These are phyloP conservation scores for Orestias chungarensis DNA, from an alignment of 2,797 vertebrate species.

Conservation along the genomic window DNA sequence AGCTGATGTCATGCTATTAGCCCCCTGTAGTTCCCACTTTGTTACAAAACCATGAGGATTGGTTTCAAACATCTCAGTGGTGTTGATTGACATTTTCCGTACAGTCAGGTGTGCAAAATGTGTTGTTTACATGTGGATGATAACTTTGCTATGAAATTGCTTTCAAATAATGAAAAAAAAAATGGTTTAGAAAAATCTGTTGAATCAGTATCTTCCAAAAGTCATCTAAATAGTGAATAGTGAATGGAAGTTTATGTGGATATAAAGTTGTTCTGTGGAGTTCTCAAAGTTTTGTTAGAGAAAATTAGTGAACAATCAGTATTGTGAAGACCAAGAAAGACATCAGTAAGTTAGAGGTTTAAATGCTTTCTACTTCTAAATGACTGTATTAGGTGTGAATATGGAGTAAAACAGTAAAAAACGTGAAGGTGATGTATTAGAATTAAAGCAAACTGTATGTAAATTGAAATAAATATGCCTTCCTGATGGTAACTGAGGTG, in stretches of 20 bases:
- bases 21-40: constrained; percentile 39
- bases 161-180: background rate
- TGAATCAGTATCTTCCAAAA: background rate
- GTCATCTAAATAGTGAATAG: background rate
- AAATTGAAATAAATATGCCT: no score
- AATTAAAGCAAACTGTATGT: no score
- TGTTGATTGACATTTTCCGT: constrained; percentile 43
- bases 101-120: constrained; percentile 22
- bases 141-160: background rate
- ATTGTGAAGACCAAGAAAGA: background rate
- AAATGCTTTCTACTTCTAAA: background rate
- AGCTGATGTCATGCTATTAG: constrained; percentile 34
- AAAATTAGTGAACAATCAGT: background rate
- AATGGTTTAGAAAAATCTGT: background rate
- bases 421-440: no score
- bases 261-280: background rate
- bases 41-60: constrained; percentile 43
- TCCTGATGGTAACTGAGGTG: no score
- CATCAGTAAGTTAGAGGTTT: background rate
- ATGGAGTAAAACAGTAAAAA: no score
- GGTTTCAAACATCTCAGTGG: constrained; percentile 40
- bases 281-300: background rate
- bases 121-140: constrained; percentile 31
- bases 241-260: background rate
- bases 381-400: background rate